Percentiles rank a stretch among this genome's conserved stretches.
These are phyloP conservation scores for Melanotaenia boesemani DNA, from an alignment of 2,797 vertebrate species.

Conservation along the genomic window DNA sequence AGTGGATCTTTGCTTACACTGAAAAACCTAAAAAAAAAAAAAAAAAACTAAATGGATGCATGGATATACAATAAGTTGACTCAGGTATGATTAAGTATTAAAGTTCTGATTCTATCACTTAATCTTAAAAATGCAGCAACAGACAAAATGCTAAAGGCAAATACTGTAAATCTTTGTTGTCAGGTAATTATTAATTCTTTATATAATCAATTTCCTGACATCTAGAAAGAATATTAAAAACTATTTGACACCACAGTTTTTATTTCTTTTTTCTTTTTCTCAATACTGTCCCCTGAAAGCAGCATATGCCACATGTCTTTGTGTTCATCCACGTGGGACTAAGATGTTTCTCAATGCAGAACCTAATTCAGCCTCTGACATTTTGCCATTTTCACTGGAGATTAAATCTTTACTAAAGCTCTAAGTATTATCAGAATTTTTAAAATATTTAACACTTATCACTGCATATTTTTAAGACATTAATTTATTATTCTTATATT, in stretches of 20 bases:
- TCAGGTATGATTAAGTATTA: not conserved
- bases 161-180: not conserved
- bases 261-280: constrained; percentile 1
- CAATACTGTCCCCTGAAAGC: constrained; percentile 28
- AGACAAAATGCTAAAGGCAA: not conserved
- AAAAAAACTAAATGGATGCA: not conserved
- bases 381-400: constrained; percentile 49
- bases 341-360: constrained; percentile 44
- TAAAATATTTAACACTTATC: not conserved
- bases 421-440: constrained; percentile 7
- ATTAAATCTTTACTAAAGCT: constrained; percentile 18
- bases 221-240: constrained; percentile 15
- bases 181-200: not conserved
- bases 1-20: not conserved
- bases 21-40: no score
- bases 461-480: not conserved
- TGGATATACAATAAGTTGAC: not conserved
- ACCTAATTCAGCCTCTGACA: constrained; percentile 52
- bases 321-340: constrained; percentile 43
- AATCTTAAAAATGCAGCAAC: not conserved
- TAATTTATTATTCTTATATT: not conserved
- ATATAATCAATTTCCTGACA: constrained; percentile 2
- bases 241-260: constrained; percentile 5
- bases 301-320: constrained; percentile 38
- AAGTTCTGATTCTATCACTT: not conserved